Conservation (phyloP, 2,797 vertebrate species). For the Nannoperca australis region DNA sequence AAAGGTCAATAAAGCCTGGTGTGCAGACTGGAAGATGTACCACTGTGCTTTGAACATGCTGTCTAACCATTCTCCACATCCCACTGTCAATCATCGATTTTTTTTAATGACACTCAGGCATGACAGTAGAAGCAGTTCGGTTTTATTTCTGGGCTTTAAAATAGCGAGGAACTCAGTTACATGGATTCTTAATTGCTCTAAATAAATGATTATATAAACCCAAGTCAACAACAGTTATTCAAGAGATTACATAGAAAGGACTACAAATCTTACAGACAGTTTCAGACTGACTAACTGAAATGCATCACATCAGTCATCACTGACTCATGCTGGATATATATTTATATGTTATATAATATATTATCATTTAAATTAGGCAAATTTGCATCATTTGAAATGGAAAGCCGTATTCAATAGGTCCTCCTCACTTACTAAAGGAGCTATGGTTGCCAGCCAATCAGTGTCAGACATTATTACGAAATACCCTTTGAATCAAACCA, state of each 20-base stretch:
- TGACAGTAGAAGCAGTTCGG: not conserved
- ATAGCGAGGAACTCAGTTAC: not conserved
- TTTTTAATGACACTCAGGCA: constrained; percentile 3
- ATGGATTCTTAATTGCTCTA: not conserved
- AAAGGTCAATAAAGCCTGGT: constrained; percentile 80
- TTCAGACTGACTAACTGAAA: not conserved
- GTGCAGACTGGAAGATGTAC: constrained; percentile 66
- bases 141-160: constrained; percentile 14
- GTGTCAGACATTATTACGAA: not conserved
- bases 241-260: not conserved
- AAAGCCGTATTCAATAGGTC: not conserved
- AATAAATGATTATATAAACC: not conserved
- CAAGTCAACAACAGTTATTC: not conserved
- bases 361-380: not conserved
- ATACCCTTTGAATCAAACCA: not conserved
- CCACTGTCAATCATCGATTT: constrained; percentile 20
- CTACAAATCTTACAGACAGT: not conserved
- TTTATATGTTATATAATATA: no score
- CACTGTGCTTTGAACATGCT: constrained; percentile 67
- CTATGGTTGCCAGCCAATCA: not conserved
- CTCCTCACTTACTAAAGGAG: not conserved
- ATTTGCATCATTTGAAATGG: not conserved
- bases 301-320: not conserved
- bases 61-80: constrained; percentile 40
- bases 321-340: not conserved